phyloP scores from a whole-genome alignment of 2,888 invertebrate genomes.

The Eumacrocentrus americanus region DNA sequence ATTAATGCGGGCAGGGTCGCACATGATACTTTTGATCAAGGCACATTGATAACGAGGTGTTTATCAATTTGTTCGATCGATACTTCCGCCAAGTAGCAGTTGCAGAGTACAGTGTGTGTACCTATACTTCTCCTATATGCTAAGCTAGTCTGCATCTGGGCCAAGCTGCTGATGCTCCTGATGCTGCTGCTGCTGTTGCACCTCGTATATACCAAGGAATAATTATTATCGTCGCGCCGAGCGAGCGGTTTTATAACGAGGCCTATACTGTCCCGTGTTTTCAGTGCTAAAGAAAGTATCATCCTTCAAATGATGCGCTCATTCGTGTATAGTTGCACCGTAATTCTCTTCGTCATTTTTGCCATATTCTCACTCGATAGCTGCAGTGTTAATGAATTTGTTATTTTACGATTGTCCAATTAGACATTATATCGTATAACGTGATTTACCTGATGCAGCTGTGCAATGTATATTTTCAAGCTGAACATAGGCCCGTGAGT shows the following conservation, averaged over 20 bases:
- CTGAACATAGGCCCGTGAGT: too few relatives aligned
- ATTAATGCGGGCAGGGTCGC: constrained; percentile 36
- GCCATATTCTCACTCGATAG: constrained; percentile 1
- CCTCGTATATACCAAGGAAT: constrained; percentile 11
- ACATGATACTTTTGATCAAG: constrained; percentile 43
- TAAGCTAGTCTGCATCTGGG: constrained; percentile 16
- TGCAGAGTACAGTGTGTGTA: constrained; percentile 7
- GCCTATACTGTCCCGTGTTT: constrained; percentile 29
- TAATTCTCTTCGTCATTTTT: constrained; percentile 24
- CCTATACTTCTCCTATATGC: not conserved
- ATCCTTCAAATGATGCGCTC: constrained; percentile 37
- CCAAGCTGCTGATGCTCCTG: too few relatives aligned
- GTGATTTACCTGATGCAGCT: not conserved
- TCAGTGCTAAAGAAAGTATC: constrained; percentile 49
- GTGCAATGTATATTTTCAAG: too few relatives aligned
- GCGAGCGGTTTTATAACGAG: constrained; percentile 22
- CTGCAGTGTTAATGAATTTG: constrained; percentile 7
- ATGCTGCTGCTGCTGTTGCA: not conserved
- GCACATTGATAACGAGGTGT: constrained; percentile 6
- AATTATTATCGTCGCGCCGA: constrained; percentile 19
- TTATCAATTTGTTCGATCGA: constrained; percentile 22
- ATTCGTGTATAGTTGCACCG: constrained; percentile 21
- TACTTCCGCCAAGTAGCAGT: constrained; percentile 16
- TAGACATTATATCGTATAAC: not conserved
- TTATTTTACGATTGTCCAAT: constrained; percentile 12